phyloP scores from a whole-genome alignment of 2,888 invertebrate genomes.

The Drosophila antonietae region DNA sequence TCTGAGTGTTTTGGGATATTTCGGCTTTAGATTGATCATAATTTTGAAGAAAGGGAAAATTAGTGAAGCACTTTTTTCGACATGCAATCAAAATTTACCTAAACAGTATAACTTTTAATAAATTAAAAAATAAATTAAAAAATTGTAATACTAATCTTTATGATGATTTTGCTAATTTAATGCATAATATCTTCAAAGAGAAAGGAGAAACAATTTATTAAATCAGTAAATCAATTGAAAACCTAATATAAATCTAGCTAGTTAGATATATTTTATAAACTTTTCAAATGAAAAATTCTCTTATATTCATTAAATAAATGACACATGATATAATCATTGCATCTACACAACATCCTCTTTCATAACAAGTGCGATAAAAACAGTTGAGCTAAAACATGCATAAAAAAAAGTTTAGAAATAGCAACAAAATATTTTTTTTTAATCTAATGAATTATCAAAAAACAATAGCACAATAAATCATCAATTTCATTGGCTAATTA shows the following conservation, averaged over 20 bases:
- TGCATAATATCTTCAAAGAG: no score
- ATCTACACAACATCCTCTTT: constrained; percentile 3
- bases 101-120: not conserved
- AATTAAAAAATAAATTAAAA: no score
- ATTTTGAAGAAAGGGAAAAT: not conserved
- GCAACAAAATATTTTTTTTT: no score
- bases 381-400: not conserved
- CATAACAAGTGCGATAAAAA: not conserved
- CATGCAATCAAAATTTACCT: not conserved
- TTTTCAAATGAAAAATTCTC: not conserved
- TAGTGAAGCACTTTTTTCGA: not conserved
- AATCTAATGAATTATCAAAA: not conserved
- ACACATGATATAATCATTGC: not conserved
- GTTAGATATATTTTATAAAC: not conserved
- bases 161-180: no score
- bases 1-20: no score
- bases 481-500: not conserved
- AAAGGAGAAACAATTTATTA: not conserved
- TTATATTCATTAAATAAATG: not conserved
- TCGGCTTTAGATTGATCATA: not conserved
- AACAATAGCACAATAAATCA: constrained; percentile 1
- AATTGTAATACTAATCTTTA: no score
- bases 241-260: not conserved
- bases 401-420: not conserved
- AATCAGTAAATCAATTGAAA: not conserved